Conservation (phyloP, 2,113 vertebrate genomes). For the Coregonus clupeaformis region DNA sequence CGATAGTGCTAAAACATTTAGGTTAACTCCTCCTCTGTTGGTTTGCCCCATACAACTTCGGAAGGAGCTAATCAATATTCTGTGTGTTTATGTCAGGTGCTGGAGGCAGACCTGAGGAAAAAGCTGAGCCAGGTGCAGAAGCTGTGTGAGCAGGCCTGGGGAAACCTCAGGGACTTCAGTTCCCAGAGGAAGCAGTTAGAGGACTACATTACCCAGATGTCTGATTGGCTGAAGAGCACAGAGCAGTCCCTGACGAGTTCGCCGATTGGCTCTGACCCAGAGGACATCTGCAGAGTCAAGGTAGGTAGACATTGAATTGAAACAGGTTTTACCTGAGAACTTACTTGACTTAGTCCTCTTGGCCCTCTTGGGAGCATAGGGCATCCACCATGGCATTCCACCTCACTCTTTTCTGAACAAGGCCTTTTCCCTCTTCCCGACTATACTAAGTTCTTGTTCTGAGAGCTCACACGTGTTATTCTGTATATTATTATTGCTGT, state of each 20-base stretch:
- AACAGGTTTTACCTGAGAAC: neutral
- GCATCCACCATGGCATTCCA: no score
- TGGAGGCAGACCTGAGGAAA: conserved; percentile 86
- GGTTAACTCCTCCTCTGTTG: neutral
- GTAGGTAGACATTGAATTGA: conserved; percentile 55
- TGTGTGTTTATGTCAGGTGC: conserved; percentile 72
- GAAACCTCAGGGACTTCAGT: conserved; percentile 84
- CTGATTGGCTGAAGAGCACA: conserved; percentile 77
- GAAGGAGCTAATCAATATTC: neutral
- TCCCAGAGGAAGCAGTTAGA: conserved; percentile 82
- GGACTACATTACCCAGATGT: conserved; percentile 80
- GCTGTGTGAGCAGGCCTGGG: conserved; percentile 78
- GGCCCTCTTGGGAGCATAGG: no score
- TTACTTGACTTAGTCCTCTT: neutral
- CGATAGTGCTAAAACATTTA: no score
- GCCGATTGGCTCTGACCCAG: conserved; percentile 71
- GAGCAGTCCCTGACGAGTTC: conserved; percentile 80
- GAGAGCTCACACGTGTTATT: no score
- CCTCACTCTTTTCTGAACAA: no score
- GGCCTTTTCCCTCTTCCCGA: no score
- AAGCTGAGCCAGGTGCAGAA: conserved; percentile 83
- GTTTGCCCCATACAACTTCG: neutral
- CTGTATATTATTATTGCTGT: neutral
- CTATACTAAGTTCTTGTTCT: no score
- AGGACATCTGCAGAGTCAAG: conserved; percentile 88